Conservation (phyloP, 1,140 invertebrate species). For the Calycopis cecrops region DNA sequence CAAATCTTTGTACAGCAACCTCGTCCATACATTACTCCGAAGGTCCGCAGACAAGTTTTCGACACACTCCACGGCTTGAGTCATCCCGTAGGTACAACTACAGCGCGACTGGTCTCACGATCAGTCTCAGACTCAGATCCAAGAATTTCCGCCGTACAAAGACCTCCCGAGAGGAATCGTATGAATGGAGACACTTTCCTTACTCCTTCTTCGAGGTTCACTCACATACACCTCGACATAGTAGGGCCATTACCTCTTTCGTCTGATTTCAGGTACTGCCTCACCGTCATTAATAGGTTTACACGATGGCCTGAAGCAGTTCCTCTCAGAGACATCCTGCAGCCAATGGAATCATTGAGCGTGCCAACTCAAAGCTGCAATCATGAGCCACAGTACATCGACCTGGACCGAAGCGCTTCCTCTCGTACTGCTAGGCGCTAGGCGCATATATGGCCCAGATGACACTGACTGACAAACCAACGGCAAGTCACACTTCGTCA, state of each 20-base stretch:
- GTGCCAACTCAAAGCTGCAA: slow-evolving; percentile 29
- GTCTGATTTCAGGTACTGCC: slow-evolving; percentile 18
- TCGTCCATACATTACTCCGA: too few relatives aligned
- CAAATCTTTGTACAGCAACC: too few relatives aligned
- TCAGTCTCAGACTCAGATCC: slow-evolving; percentile 17
- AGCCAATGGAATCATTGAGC: slow-evolving; percentile 27
- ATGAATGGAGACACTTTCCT: too few relatives aligned
- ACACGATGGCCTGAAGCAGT: slow-evolving; percentile 27
- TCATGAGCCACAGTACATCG: too few relatives aligned
- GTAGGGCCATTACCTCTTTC: slow-evolving; percentile 18
- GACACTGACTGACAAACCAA: slow-evolving; percentile 20
- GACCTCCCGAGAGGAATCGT: too few relatives aligned
- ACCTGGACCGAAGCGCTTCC: background rate
- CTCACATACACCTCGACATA: too few relatives aligned
- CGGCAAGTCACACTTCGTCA: slow-evolving; percentile 20
- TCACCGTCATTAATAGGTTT: slow-evolving; percentile 26
- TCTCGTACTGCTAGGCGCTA: slow-evolving; percentile 14
- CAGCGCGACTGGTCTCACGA: background rate
- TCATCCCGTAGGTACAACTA: background rate
- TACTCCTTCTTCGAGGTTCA: background rate
- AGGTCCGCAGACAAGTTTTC: slow-evolving; percentile 36
- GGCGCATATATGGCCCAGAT: slow-evolving; percentile 20
- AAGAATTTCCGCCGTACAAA: background rate
- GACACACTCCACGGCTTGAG: slow-evolving; percentile 20
- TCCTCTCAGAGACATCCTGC: slow-evolving; percentile 32